These are phyloP conservation scores for Formica exsecta DNA, from an alignment of 1,140 invertebrate genomes.

Conservation along the genomic window DNA sequence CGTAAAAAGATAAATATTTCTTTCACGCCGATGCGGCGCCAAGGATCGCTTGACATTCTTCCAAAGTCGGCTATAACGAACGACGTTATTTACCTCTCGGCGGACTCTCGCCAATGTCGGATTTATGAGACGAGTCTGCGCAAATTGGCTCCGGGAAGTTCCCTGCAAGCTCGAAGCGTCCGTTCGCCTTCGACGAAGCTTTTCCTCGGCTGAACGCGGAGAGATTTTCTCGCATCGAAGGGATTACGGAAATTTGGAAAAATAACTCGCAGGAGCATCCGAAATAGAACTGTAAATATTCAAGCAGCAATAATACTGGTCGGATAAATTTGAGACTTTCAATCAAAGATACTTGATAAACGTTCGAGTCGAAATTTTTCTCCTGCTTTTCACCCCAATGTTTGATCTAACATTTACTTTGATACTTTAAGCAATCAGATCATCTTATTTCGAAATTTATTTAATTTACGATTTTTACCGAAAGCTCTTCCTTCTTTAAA, in stretches of 20 bases:
- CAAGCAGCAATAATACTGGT: background rate
- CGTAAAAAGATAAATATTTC: constrained; percentile 67
- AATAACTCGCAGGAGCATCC: background rate
- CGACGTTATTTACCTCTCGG: constrained; percentile 75
- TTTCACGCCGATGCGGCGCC: constrained; percentile 70
- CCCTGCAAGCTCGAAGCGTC: constrained; percentile 65
- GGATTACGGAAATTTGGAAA: constrained; percentile 15
- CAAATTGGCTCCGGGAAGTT: constrained; percentile 54
- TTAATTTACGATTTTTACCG: too few relatives aligned
- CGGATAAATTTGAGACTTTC: background rate
- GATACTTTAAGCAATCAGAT: too few relatives aligned
- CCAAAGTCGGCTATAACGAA: constrained; percentile 76
- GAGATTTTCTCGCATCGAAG: background rate
- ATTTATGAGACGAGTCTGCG: constrained; percentile 54
- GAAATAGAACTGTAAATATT: background rate
- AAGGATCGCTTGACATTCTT: constrained; percentile 77
- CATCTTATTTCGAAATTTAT: too few relatives aligned
- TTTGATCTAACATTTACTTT: too few relatives aligned
- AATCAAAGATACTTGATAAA: background rate
- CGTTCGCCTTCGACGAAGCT: background rate
- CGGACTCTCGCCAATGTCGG: constrained; percentile 30
- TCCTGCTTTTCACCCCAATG: too few relatives aligned
- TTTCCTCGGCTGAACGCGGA: background rate
- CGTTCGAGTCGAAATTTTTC: background rate
- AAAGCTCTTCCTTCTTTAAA: too few relatives aligned